phyloP scores from a whole-genome alignment of 2,888 invertebrate genomes.

The Acrocera orbiculus region DNA sequence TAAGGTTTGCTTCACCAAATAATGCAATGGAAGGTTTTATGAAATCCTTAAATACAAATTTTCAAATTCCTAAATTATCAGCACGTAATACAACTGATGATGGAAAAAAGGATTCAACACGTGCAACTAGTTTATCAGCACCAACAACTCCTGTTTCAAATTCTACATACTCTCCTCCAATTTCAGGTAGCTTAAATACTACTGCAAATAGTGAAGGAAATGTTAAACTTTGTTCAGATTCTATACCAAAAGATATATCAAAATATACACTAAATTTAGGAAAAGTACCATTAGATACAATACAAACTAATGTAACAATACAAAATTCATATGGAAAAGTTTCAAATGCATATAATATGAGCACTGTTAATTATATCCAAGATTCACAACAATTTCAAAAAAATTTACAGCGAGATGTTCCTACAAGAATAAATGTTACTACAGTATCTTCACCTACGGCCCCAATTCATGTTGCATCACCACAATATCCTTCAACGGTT shows the following conservation, averaged over 20 bases:
- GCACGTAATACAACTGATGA: constrained; percentile 28
- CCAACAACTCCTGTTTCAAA: background rate
- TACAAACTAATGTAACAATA: background rate
- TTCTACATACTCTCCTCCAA: constrained; percentile 1
- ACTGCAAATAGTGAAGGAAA: background rate
- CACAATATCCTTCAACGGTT: background rate
- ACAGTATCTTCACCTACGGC: no score
- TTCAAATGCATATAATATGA: background rate
- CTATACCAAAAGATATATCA: constrained; percentile 7
- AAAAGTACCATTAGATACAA: background rate
- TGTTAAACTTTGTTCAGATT: constrained; percentile 4
- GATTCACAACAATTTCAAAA: background rate
- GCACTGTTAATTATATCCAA: background rate
- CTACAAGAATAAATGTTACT: no score
- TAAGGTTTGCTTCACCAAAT: constrained; percentile 35
- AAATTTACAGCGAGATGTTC: no score
- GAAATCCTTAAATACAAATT: constrained; percentile 62
- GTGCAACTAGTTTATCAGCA: constrained; percentile 2
- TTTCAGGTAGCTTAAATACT: background rate
- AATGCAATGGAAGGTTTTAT: constrained; percentile 57
- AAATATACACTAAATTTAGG: constrained; percentile 9
- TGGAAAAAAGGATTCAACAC: constrained; percentile 8
- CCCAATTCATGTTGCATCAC: constrained; percentile 3
- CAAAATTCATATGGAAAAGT: constrained; percentile 1
- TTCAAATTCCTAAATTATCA: constrained; percentile 72